Conservation (phyloP, 1,140 invertebrate genomes). For the Drosophila nannoptera region DNA sequence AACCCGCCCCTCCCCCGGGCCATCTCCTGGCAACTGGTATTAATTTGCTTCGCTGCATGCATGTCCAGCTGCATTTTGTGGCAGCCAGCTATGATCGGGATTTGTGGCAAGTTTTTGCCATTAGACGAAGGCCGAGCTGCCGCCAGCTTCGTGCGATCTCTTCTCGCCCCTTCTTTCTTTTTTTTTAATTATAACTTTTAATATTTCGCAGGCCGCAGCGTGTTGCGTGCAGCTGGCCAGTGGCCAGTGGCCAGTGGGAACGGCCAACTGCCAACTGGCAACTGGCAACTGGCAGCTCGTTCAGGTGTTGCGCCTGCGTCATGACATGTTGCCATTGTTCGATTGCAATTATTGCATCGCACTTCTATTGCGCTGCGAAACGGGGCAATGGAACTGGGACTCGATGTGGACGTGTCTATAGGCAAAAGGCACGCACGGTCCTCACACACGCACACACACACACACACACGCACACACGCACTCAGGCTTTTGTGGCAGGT, state of each 20-base stretch:
- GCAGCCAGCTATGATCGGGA: neutral
- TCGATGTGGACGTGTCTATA: constrained; percentile 11
- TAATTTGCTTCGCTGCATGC: constrained; percentile 36
- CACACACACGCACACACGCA: neutral
- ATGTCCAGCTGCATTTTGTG: neutral
- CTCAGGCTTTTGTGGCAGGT: constrained; percentile 55
- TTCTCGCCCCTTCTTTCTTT: constrained; percentile 11
- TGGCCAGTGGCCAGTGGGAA: too few relatives aligned
- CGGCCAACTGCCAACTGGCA: too few relatives aligned
- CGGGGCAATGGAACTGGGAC: constrained; percentile 23
- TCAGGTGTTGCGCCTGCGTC: constrained; percentile 18
- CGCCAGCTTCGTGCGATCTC: constrained; percentile 11
- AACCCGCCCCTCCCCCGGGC: neutral
- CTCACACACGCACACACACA: too few relatives aligned
- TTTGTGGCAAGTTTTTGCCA: neutral
- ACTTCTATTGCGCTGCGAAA: constrained; percentile 62
- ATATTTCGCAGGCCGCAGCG: constrained; percentile 35
- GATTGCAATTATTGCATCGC: constrained; percentile 70
- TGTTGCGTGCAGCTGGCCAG: too few relatives aligned
- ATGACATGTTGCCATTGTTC: constrained; percentile 56
- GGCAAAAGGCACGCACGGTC: neutral
- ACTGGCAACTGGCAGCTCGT: constrained; percentile 12
- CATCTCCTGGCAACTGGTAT: neutral
- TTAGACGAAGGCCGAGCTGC: constrained; percentile 36
- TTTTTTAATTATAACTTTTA: constrained; percentile 74